These are phyloP conservation scores for Phocides pigmalion DNA, from an alignment of 1,140 invertebrate species.

Conservation along the genomic window DNA sequence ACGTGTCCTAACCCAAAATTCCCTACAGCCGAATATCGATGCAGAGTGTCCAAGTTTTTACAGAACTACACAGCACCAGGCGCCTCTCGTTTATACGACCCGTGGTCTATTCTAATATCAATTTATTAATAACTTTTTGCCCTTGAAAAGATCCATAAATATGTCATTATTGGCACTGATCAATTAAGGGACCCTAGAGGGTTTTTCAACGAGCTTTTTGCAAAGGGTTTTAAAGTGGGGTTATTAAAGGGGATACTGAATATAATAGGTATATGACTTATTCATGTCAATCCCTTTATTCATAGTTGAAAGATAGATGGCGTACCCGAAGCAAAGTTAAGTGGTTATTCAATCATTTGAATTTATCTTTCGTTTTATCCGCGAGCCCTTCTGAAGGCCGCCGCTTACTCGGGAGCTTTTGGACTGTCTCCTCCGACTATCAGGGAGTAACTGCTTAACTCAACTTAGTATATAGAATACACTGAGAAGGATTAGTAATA, in stretches of 20 bases:
- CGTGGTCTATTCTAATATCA: conserved; percentile 49
- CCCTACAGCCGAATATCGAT: conserved; percentile 43
- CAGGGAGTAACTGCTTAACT: too few relatives aligned
- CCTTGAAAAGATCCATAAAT: conserved; percentile 51
- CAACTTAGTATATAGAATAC: too few relatives aligned
- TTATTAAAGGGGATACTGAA: conserved; percentile 7
- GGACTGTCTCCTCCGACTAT: too few relatives aligned
- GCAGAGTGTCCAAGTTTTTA: conserved; percentile 48
- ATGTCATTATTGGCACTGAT: conserved; percentile 72
- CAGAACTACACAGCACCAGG: conserved; percentile 57
- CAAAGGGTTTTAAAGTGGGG: conserved; percentile 8
- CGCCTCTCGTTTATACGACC: conserved; percentile 56
- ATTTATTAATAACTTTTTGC: conserved; percentile 67
- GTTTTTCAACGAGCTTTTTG: conserved; percentile 20
- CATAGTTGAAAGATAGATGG: conserved; percentile 32
- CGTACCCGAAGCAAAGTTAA: conserved; percentile 9
- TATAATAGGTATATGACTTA: conserved; percentile 29
- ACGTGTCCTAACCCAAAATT: conserved; percentile 35
- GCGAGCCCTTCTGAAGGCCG: too few relatives aligned
- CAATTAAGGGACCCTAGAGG: conserved; percentile 54
- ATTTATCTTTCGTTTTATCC: conserved; percentile 3
- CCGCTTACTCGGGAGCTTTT: too few relatives aligned
- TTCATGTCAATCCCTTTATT: conserved; percentile 31
- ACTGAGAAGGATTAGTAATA: too few relatives aligned
- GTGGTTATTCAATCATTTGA: conserved; percentile 9